Evolutionary conservation across 2,888 invertebrate species (phyloP), one percentile per base, ranked within the genome.

Genomic region (Spisula solida): DNA sequence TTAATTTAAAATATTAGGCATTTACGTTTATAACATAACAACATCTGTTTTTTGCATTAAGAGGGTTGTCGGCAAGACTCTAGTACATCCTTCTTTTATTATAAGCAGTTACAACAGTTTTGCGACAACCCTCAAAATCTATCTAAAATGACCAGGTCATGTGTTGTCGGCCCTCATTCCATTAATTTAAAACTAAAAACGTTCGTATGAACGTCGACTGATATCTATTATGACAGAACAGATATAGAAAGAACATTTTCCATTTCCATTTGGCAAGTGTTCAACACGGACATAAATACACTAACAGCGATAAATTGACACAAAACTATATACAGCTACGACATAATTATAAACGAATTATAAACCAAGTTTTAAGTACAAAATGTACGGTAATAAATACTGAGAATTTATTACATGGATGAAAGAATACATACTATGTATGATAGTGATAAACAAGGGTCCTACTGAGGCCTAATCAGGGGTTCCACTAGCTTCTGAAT

Each of bases 1-100:
- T 66, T 25, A 25, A 6, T 66, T 66, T 66, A 66, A 66, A 66
- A 66, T 66, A 66, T 66, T 66, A 10, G 60, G 60, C 60, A 25
- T 66, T 2, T 60, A 41, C 41, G 8, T 41, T 5, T 41, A 41
- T 41, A 41, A 41, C 41, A 60, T n/a, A 66, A 66, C 60, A 66
- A 66, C 60, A 66, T 25, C 10, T n/a, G 10, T 66, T 25, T 66
- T 66, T n/a, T 66, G n/a, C 25, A 66, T 66, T 12, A n/a, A n/a
- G n/a, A n/a, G n/a, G n/a, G n/a, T n/a, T n/a, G n/a, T n/a, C n/a
- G n/a, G n/a, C n/a, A n/a, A n/a, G n/a, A n/a, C n/a, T n/a, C n/a
- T n/a, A n/a, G n/a, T n/a, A n/a, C n/a, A n/a, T n/a, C n/a, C n/a
- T n/a, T n/a, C n/a, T n/a, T n/a, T n/a, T n/a, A n/a, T n/a, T n/a